Evolutionary conservation across 2,888 invertebrate species (phyloP), one percentile per base, ranked within the genome.

Genomic region (Melanotus villosus): DNA sequence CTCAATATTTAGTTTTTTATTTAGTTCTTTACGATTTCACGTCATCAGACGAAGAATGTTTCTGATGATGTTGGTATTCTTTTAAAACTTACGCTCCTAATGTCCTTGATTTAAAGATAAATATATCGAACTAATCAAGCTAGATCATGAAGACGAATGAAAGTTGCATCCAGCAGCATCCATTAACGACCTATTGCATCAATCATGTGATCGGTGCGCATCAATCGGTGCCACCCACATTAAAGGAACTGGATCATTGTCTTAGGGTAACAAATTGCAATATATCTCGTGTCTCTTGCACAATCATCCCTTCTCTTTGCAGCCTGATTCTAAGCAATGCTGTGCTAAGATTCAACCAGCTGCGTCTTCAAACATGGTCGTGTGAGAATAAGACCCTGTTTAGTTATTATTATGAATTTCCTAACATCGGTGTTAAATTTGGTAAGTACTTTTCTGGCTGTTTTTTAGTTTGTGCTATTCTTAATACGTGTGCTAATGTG

Each of bases 221-320:
- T 52, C 62, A 52, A 38, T 47, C 32, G 59, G 21, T 52, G 50
- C 62, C 62, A 52, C 62, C 62, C 52, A 62, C 62, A 26, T 52
- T 52, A 34, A 26, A 23, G 16, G 38, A 62, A 62, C 62, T 62
- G 52, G 62, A 62, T 62, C 62, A 62, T 52, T 52, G 62, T 62
- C 50, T 62, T 60, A 47, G 75, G 76, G 77, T 77, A 76, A 76
- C 73, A 73, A 76, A 76, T 73, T 73, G 70, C 75, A 62, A 65
- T 50, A 60, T 69, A 67, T 7, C 3, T 66, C 71, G 68, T 60
- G 60, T 38, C 47, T 73, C 71, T 73, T 77, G 75, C 75, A 78
- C 69, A 69, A 68, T 70, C 60, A 71, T 75, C 79, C 77, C 78
- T 77, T 77, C 78, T 79, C 77, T 75, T 68, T 32, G 36, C 45